Percentiles rank a stretch among this genome's conserved stretches.
These are phyloP conservation scores for Aelia acuminata DNA, from an alignment of 2,888 invertebrate genomes.

Conservation along the genomic window DNA sequence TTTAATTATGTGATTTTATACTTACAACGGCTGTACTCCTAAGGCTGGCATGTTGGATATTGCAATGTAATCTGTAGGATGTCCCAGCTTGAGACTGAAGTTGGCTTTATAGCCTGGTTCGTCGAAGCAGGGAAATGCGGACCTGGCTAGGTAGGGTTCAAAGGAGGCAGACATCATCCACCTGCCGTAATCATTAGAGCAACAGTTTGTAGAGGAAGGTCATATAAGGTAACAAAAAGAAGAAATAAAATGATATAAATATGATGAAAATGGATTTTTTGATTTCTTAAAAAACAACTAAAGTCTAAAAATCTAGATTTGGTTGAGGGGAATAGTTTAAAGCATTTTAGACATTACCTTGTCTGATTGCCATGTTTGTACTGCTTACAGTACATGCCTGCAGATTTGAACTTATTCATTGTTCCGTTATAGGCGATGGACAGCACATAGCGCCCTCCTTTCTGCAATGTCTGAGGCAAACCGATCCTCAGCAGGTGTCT, in stretches of 20 bases:
- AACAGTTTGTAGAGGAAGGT: not conserved
- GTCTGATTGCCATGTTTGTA: conserved; percentile 58
- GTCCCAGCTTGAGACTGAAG: conserved; percentile 62
- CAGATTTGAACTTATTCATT: conserved; percentile 62
- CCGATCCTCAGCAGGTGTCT: conserved; percentile 27
- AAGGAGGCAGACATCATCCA: conserved; percentile 61
- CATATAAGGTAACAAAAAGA: not conserved
- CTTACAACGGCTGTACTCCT: conserved; percentile 60
- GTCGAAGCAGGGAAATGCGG: conserved; percentile 64
- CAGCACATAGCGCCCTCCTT: conserved; percentile 50
- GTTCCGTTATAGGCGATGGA: conserved; percentile 63
- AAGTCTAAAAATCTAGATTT: too few species aligned
- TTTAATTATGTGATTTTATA: not conserved
- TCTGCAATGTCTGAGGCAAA: conserved; percentile 39
- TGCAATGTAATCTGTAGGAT: conserved; percentile 59
- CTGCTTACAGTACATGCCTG: conserved; percentile 62
- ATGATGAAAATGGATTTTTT: not conserved
- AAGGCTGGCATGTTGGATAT: conserved; percentile 63
- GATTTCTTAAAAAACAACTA: too few species aligned
- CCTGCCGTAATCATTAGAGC: not conserved
- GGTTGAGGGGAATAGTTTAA: too few species aligned
- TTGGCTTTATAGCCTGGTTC: conserved; percentile 64
- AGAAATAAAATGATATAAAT: not conserved
- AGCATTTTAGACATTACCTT: conserved; percentile 52
- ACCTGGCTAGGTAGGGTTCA: conserved; percentile 63